Conservation (phyloP, 92 coral and sea anemone genomes). For the Scolanthus callimorphus region DNA sequence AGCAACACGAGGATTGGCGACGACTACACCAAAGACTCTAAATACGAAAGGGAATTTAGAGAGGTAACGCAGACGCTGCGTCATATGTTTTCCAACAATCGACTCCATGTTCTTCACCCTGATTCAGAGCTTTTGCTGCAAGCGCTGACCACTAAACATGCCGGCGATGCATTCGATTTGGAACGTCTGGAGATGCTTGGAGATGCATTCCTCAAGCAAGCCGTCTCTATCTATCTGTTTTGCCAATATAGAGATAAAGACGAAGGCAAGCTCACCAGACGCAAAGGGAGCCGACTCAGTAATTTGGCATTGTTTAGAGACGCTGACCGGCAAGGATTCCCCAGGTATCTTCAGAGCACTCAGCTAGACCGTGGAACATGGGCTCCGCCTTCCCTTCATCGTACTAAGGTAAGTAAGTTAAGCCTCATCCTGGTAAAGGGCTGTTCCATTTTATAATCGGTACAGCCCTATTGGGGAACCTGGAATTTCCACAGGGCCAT, state of each 20-base stretch:
- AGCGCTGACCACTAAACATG: conserved; percentile 78
- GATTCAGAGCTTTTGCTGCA: conserved; percentile 61
- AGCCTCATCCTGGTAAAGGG: too few species aligned
- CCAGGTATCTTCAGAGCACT: conserved; percentile 58
- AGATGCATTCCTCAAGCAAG: conserved; percentile 93
- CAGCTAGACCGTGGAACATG: conserved; percentile 66
- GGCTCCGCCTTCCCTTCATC: conserved; percentile 58
- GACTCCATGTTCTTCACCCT: conserved; percentile 7
- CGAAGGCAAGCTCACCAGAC: conserved; percentile 88
- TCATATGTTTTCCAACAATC: conserved; percentile 23
- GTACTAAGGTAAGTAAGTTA: background rate
- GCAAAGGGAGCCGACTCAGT: conserved; percentile 71
- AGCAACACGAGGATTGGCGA: background rate
- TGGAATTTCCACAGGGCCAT: too few species aligned
- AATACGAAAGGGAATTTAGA: conserved; percentile 5
- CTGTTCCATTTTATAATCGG: too few species aligned
- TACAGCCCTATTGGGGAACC: too few species aligned
- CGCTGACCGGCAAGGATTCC: conserved; percentile 53
- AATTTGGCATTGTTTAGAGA: conserved; percentile 67
- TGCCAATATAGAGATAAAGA: conserved; percentile 67
- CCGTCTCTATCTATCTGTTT: conserved; percentile 77
- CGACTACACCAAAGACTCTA: background rate
- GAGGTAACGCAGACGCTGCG: conserved; percentile 6
- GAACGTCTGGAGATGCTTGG: conserved; percentile 99
- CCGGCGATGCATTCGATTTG: conserved; percentile 72